Conservation (phyloP, 2,888 invertebrate species). For the Periphyllus acericola region DNA sequence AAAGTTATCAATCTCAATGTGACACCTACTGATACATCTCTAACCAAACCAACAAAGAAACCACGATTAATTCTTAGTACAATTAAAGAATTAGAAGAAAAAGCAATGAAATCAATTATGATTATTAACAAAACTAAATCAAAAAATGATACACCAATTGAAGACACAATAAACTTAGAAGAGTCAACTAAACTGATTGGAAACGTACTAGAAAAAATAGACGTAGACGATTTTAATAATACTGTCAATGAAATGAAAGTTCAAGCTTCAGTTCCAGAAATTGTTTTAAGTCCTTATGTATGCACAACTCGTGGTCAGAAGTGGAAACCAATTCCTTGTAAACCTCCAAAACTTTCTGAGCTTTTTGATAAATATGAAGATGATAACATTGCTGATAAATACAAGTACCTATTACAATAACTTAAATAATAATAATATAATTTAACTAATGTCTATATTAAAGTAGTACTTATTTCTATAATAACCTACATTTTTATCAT, state of each 20-base stretch:
- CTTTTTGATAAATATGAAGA: conserved; percentile 45
- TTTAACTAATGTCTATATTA: background rate
- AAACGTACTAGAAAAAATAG: background rate
- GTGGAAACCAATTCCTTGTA: conserved; percentile 40
- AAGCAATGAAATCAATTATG: background rate
- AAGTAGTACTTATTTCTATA: no score
- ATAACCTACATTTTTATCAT: no score
- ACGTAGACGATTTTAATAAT: conserved; percentile 15
- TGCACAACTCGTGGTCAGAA: conserved; percentile 56
- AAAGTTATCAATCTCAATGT: background rate
- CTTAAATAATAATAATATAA: background rate
- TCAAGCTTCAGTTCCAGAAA: background rate
- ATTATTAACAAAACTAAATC: background rate
- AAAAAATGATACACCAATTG: background rate
- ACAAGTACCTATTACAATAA: background rate
- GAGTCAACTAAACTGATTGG: background rate
- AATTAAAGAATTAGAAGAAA: conserved; percentile 51
- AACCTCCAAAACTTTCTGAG: conserved; percentile 56
- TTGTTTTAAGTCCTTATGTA: conserved; percentile 47
- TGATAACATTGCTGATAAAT: conserved; percentile 47
- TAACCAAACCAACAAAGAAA: background rate
- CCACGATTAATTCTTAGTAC: conserved; percentile 21
- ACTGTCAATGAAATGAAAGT: conserved; percentile 23
- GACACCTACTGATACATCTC: conserved; percentile 39
- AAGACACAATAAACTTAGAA: background rate